Evolutionary conservation across 2,797 vertebrate genomes (phyloP).

Genomic region (Poecile montanus): DNA sequence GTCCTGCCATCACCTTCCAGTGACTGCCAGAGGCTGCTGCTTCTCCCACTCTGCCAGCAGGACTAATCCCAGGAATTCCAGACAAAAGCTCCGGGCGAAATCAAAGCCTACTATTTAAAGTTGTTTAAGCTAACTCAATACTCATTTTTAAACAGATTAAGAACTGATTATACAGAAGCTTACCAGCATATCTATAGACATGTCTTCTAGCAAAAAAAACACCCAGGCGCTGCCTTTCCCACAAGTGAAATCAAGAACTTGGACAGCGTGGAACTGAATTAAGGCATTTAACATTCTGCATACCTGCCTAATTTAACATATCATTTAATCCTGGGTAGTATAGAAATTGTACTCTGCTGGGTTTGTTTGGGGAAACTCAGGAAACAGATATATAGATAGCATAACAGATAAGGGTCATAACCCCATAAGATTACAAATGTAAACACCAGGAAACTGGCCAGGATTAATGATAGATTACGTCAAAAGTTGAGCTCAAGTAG

Average conservation of each 20-base stretch:
- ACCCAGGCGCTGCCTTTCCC: not conserved
- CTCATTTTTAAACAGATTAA: conserved; percentile 11
- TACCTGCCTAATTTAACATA: not conserved
- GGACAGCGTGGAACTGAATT: not conserved
- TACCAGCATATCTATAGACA: not conserved
- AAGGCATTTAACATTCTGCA: not conserved
- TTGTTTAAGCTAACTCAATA: not conserved
- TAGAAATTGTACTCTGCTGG: not conserved
- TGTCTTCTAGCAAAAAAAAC: not conserved
- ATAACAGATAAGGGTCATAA: not conserved
- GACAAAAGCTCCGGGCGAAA: not conserved
- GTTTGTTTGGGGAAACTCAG: not conserved
- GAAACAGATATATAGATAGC: not conserved
- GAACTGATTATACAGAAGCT: not conserved
- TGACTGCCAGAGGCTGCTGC: not conserved
- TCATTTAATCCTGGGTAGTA: not conserved
- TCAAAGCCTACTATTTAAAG: conserved; percentile 1
- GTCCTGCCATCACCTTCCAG: not conserved
- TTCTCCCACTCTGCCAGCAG: not conserved
- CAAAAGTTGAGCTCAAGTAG: not conserved
- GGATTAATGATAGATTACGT: not conserved
- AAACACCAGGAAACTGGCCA: not conserved
- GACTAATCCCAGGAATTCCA: not conserved
- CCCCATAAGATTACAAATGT: not conserved
- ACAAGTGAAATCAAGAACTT: not conserved